Evolutionary conservation across 2,888 invertebrate species (phyloP).

Genomic region (Sesia apiformis): DNA sequence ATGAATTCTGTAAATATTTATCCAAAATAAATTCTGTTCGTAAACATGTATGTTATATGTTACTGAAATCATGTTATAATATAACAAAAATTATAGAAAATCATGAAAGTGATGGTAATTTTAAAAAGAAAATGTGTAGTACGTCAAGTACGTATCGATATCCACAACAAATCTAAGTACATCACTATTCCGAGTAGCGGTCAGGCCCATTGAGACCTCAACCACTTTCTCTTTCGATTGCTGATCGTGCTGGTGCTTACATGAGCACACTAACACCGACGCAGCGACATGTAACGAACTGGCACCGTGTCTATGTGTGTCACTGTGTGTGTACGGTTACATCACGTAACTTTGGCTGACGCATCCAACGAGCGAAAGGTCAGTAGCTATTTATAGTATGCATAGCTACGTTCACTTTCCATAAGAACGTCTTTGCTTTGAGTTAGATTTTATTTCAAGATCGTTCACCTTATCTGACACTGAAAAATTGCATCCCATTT

Average conservation of each 20-base stretch:
- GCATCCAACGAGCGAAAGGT: conserved; percentile 63
- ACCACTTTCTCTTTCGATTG: conserved; percentile 68
- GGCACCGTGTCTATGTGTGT: conserved; percentile 20
- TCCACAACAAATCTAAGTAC: too few species aligned
- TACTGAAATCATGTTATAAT: too few species aligned
- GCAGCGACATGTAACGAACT: conserved; percentile 10
- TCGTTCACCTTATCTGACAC: conserved; percentile 28
- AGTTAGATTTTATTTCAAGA: conserved; percentile 36
- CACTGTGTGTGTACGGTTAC: conserved; percentile 38
- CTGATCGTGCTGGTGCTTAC: conserved; percentile 26
- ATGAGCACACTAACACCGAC: conserved; percentile 27
- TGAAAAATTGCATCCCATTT: neutral
- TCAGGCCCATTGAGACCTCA: conserved; percentile 45
- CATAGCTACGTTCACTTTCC: conserved; percentile 48
- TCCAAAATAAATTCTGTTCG: too few species aligned
- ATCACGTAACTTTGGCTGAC: conserved; percentile 59
- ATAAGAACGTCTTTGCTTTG: conserved; percentile 37
- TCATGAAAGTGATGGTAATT: too few species aligned
- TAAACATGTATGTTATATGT: too few species aligned
- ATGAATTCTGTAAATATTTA: too few species aligned
- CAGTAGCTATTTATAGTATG: conserved; percentile 55
- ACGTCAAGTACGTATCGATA: too few species aligned
- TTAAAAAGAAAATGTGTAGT: too few species aligned
- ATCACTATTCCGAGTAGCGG: conserved; percentile 17
- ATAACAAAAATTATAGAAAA: too few species aligned